A percentile compares a stretch with the other conserved stretches of the same genome.
Evolutionary conservation across 1,140 invertebrate genomes (phyloP).

Genomic region (Hormaphis cornu): DNA sequence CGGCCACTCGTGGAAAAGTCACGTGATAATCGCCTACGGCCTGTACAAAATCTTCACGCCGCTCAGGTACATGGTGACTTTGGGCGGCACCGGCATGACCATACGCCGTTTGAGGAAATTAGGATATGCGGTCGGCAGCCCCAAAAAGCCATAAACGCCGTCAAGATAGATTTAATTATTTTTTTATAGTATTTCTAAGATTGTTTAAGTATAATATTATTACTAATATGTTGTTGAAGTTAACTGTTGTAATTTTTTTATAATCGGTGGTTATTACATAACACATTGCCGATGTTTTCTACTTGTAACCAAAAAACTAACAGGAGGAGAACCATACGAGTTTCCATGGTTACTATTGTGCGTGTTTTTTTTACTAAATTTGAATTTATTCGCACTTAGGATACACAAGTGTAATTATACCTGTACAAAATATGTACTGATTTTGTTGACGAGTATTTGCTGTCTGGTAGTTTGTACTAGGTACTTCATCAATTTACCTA

Average conservation of each 20-base stretch:
- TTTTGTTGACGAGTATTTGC: too few relatives aligned
- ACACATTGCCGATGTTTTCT: too few relatives aligned
- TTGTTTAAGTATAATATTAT: background rate
- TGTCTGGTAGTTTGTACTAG: too few relatives aligned
- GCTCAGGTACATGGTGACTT: slow-evolving; percentile 76
- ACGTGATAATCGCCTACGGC: slow-evolving; percentile 76
- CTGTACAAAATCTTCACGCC: slow-evolving; percentile 88
- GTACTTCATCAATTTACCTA: too few relatives aligned
- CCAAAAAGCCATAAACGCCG: background rate
- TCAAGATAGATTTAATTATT: background rate
- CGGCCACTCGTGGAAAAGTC: slow-evolving; percentile 60
- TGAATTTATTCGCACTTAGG: too few relatives aligned
- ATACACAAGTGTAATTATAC: too few relatives aligned
- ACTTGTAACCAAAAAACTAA: too few relatives aligned
- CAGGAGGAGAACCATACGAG: too few relatives aligned
- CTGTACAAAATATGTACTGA: too few relatives aligned
- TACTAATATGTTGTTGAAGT: background rate
- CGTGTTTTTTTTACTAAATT: too few relatives aligned
- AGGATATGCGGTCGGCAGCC: background rate
- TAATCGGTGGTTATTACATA: too few relatives aligned
- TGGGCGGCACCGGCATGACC: slow-evolving; percentile 51
- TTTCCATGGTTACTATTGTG: too few relatives aligned
- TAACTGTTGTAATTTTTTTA: background rate
- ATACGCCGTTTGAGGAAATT: background rate
- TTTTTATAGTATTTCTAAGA: background rate